Percentiles rank a stretch among this genome's conserved stretches.
These are phyloP conservation scores for Hyposoter didymator DNA, from an alignment of 2,888 invertebrate genomes.

Conservation along the genomic window DNA sequence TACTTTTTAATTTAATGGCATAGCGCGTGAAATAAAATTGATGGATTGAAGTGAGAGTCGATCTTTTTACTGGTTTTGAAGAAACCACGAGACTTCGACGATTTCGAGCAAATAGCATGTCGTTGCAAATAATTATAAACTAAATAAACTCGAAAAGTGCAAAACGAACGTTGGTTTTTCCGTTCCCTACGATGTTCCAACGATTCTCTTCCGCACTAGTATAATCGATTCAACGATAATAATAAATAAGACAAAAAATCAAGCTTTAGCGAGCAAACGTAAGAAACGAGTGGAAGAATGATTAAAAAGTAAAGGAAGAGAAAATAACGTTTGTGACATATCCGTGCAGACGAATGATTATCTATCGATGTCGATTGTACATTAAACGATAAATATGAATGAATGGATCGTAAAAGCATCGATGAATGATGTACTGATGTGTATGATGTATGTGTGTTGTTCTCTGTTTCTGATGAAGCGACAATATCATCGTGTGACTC, in stretches of 20 bases:
- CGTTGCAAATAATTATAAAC: slow-evolving; percentile 54
- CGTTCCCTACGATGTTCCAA: slow-evolving; percentile 25
- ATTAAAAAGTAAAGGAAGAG: slow-evolving; percentile 12
- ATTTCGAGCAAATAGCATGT: slow-evolving; percentile 27
- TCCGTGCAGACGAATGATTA: slow-evolving; percentile 64
- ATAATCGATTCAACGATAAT: slow-evolving; percentile 16
- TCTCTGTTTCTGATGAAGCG: slow-evolving; percentile 25
- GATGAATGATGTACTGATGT: slow-evolving; percentile 46
- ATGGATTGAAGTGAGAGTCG: background rate
- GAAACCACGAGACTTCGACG: slow-evolving; percentile 28
- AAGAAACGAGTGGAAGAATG: slow-evolving; percentile 32
- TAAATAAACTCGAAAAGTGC: slow-evolving; percentile 40
- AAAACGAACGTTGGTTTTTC: slow-evolving; percentile 41
- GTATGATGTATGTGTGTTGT: slow-evolving; percentile 54
- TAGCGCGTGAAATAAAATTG: background rate
- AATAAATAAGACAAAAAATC: slow-evolving; percentile 27
- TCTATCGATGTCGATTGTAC: slow-evolving; percentile 49
- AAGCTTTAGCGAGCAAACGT: slow-evolving; percentile 61
- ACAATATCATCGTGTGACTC: slow-evolving; percentile 18
- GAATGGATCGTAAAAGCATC: slow-evolving; percentile 44
- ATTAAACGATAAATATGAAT: background rate
- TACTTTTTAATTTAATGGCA: background rate
- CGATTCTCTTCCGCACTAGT: slow-evolving; percentile 25
- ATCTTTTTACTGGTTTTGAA: background rate
- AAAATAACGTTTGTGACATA: slow-evolving; percentile 47